Percentiles rank a stretch among this genome's conserved stretches.
phyloP scores from a whole-genome alignment of 2,797 vertebrate species.

The Xenopus petersii region DNA sequence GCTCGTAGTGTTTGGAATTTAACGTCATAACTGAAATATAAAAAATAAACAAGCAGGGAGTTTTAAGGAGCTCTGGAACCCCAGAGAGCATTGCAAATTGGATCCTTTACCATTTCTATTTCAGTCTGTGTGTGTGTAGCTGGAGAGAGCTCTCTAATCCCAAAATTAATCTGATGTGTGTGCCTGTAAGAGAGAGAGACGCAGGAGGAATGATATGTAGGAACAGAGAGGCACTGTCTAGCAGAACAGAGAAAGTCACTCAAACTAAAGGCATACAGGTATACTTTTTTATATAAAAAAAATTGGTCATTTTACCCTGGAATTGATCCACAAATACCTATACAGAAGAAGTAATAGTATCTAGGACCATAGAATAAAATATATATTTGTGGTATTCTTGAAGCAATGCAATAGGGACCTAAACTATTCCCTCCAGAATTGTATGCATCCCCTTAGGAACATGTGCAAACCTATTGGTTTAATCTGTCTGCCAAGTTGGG shows the following conservation, averaged over 20 bases:
- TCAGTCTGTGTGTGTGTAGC: conserved; percentile 26
- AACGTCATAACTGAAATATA: conserved; percentile 12
- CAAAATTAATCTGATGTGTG: conserved; percentile 32
- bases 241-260: not conserved
- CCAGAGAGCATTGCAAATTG: conserved; percentile 19
- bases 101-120: conserved; percentile 13
- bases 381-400: too few relatives aligned
- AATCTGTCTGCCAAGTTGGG: too few relatives aligned
- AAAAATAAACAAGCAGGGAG: conserved; percentile 22
- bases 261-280: too few relatives aligned
- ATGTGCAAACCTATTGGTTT: too few relatives aligned
- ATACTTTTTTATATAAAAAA: too few relatives aligned
- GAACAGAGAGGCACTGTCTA: conserved; percentile 27
- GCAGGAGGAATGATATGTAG: conserved; percentile 9
- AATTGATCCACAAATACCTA: too few relatives aligned
- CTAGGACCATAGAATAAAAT: too few relatives aligned
- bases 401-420: too few relatives aligned
- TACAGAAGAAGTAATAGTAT: too few relatives aligned
- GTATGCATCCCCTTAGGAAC: too few relatives aligned
- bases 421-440: too few relatives aligned
- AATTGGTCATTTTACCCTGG: too few relatives aligned
- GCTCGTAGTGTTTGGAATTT: conserved; percentile 5
- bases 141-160: conserved; percentile 32
- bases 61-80: conserved; percentile 19
- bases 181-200: conserved; percentile 1